Evolutionary conservation across 2,113 vertebrate species (phyloP).

Genomic region (Esox niger): DNA sequence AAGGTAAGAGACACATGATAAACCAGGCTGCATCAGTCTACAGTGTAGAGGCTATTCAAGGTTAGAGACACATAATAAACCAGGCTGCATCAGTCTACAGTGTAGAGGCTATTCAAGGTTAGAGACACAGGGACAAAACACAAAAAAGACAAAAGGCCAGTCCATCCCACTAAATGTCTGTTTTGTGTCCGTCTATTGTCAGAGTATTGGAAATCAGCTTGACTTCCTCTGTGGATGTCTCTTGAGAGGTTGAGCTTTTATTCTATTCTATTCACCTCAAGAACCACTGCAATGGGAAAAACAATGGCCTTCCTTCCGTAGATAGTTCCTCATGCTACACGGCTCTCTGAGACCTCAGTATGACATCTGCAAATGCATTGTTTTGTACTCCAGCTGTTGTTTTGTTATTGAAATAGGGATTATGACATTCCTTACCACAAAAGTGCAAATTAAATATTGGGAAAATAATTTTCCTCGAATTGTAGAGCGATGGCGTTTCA

Average conservation of each 20-base stretch:
- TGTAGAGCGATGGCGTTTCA: no score
- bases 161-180: constrained; percentile 40
- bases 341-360: background rate
- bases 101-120: constrained; percentile 21
- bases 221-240: constrained; percentile 31
- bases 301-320: constrained; percentile 66
- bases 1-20: no score
- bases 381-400: constrained; percentile 48
- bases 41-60: no score
- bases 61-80: no score
- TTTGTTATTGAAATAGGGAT: background rate
- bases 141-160: constrained; percentile 23
- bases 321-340: constrained; percentile 30
- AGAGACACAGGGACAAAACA: constrained; percentile 33
- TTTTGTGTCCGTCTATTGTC: constrained; percentile 45
- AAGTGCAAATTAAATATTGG: no score
- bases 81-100: constrained; percentile 19
- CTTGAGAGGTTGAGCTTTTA: constrained; percentile 22
- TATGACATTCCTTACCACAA: no score
- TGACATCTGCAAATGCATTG: constrained; percentile 50
- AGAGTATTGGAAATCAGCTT: constrained; percentile 19
- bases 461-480: no score
- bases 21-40: no score
- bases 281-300: constrained; percentile 34
- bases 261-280: constrained; percentile 34